Base-by-base conservation (phyloP, 2,797 vertebrate genomes). In the Girardinus metallicus region DNA sequence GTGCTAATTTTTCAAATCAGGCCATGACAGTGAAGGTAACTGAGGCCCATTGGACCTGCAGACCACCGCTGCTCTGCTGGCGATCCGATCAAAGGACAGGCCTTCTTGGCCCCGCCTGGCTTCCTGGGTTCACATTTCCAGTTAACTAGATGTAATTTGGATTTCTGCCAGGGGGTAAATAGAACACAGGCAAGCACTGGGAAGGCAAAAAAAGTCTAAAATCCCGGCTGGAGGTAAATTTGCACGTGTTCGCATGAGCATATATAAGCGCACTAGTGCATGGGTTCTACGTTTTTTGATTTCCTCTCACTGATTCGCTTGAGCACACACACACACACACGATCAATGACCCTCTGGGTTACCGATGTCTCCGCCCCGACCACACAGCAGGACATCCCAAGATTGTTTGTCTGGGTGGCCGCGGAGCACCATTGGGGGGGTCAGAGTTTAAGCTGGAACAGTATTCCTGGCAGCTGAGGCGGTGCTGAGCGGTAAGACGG, bases 101-200 rank as follows among this genome's bases (percentile, higher is more conserved):
- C 74, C 83, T 79, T 79, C 80, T 85, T 94, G 92, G 92, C 88
- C 84, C 83, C 8, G 85, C 80, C 68, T 72, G 26, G 43, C 86
- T 93, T 95, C 90, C 92, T 91, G 90, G 74, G 82, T 76, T 94
- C 90, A 87, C 80, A 72, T 93, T 95, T 92, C 92, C 76, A 87
- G 72, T 88, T 91, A 87, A 89, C 80, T 87, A 88, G 82, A 88
- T 89, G 83, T 87, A 91, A 92, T 93, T 88, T 93, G 80, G 78
- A 81, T 5, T 79, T 79, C 39, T 68, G 87, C 91, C 91, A 73
- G 73, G 72, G 89, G 87, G 88, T 77, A 76, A 80, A 80, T 64
- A 43, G 80, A 82, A 73, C 72, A 64, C 46, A 78, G 60, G 13
- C 31, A 68, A 82, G 76, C 57, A 66, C 47, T 10, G 62, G 23